Evolutionary conservation across 2,888 invertebrate genomes (phyloP), one percentile per base, ranked within the genome.

Genomic region (Tiphia femorata): DNA sequence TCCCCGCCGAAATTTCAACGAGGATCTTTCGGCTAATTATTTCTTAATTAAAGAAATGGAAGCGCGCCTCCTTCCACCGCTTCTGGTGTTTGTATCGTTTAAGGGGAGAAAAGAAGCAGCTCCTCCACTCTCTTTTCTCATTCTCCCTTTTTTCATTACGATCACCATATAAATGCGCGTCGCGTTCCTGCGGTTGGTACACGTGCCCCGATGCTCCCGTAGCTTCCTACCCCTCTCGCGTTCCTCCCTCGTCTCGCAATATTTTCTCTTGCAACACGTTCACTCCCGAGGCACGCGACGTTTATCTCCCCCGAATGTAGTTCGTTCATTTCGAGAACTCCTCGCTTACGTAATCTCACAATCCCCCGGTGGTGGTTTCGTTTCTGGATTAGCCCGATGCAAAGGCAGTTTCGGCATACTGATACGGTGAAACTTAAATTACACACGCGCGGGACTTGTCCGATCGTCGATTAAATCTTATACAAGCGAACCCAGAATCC

Each of bases 371-470:
- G n/a, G 57, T 43, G 60, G 59, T 67, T 67, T 64, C 57, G 49
- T 60, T n/a, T 14, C 46, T 55, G 70, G 62, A 67, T 67, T 66
- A 63, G 40, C 43, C 41, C 51, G 57, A 65, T 47, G 54, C 62
- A 59, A 58, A 65, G 59, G 61, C 53, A 54, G 58, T 52, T 59
- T 58, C 61, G 49, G 43, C 25, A 5, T 30, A 49, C 37, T 49
- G 60, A 65, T 61, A 62, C 62, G 61, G 59, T 58, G 70, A 60
- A 75, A 75, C 73, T 71, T 73, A 71, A 76, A 76, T 76, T 77
- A 73, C 70, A 67, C 60, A 62, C 58, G 60, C 59, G 57, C 58
- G n/a, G 37, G 61, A 57, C 61, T 64, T 49, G 52, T 55, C 62
- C 65, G 63, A 70, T 64, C 61, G 58, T 58, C 56, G 72, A 69